Evolutionary conservation across 2,113 vertebrate species (phyloP).

Genomic region (Ptilorrhoa leucosticta): DNA sequence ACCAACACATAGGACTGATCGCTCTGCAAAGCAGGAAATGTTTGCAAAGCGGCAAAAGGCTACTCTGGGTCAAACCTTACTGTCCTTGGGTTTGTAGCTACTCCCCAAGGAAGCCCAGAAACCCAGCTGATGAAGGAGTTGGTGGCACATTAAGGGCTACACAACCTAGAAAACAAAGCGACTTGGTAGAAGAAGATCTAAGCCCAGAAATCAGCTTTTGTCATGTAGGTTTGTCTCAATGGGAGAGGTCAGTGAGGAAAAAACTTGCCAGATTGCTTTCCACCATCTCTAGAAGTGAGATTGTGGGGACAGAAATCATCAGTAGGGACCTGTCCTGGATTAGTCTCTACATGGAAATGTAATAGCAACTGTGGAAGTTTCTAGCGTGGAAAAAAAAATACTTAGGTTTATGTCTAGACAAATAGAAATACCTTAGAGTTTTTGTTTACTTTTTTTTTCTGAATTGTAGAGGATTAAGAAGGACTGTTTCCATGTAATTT

Average conservation of each 20-base stretch:
- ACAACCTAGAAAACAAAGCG: neutral
- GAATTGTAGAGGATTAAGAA: neutral
- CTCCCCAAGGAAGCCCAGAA: neutral
- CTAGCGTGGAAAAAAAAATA: neutral
- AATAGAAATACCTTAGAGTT: neutral
- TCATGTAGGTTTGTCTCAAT: neutral
- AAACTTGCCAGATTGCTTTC: neutral
- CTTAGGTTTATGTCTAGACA: neutral
- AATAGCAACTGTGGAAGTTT: neutral
- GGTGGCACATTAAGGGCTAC: neutral
- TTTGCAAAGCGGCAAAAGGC: neutral
- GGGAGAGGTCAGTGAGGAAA: neutral
- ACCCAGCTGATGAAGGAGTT: neutral
- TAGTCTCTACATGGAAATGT: neutral
- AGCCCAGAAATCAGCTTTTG: neutral
- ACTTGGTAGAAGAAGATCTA: neutral
- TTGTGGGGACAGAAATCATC: neutral
- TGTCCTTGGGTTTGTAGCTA: neutral
- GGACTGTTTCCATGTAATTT: neutral
- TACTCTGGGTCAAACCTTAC: neutral
- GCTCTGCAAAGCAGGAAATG: neutral
- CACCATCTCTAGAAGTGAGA: neutral
- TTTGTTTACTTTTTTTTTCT: neutral
- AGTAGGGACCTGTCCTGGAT: neutral
- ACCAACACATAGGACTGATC: neutral